Evolutionary conservation across 2,888 invertebrate species (phyloP).

Genomic region (Girardia tigrina): DNA sequence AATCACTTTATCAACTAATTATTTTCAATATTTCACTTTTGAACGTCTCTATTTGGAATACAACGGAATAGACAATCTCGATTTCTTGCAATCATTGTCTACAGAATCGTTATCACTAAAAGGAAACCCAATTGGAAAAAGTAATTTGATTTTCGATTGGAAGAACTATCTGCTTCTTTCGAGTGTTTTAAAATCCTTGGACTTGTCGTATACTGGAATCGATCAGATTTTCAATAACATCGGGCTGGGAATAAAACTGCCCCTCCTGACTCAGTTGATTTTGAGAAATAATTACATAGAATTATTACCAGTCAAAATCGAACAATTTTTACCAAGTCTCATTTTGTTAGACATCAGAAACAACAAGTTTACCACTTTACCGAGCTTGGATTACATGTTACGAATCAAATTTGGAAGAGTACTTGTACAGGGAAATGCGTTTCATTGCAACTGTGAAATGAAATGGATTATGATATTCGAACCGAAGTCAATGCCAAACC

Average conservation of each 20-base stretch:
- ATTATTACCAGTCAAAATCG: background rate
- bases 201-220: background rate
- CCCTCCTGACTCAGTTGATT: background rate
- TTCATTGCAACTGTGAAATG: background rate
- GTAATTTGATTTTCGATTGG: background rate
- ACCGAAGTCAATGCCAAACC: no score
- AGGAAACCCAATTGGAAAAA: conserved; percentile 9
- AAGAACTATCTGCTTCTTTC: background rate
- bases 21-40: background rate
- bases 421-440: background rate
- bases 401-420: background rate
- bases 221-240: no score
- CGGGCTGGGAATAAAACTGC: background rate
- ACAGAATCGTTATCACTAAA: background rate
- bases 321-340: background rate
- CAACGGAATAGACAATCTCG: background rate
- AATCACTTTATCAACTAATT: background rate
- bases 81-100: background rate
- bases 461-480: no score
- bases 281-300: background rate
- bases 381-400: background rate
- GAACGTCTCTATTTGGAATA: background rate
- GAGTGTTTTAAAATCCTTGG: background rate
- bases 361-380: background rate
- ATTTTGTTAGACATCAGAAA: background rate